Conservation (phyloP, 2,797 vertebrate genomes). For the Schizothorax lantsangensis region DNA sequence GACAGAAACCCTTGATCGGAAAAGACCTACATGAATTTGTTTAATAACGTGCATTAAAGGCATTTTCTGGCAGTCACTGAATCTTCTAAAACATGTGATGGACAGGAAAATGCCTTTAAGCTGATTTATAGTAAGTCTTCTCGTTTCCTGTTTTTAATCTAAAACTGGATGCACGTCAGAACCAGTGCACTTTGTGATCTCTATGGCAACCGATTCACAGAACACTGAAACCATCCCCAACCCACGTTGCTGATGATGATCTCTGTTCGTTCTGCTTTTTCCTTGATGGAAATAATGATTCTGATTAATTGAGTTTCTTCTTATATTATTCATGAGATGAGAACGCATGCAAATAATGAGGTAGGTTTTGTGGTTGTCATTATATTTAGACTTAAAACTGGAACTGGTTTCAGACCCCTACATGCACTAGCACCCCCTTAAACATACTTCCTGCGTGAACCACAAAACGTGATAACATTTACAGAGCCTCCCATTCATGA, state of each 20-base stretch:
- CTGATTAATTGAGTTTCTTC: slow-evolving; percentile 12
- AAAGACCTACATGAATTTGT: not conserved
- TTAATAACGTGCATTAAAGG: slow-evolving; percentile 4
- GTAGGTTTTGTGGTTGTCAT: slow-evolving; percentile 46
- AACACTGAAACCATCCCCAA: slow-evolving; percentile 1
- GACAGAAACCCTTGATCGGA: not conserved
- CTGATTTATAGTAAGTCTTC: slow-evolving; percentile 32
- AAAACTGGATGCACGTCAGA: slow-evolving; percentile 7
- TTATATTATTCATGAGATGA: not conserved
- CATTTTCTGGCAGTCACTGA: not conserved
- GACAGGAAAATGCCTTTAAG: slow-evolving; percentile 35
- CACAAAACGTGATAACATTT: slow-evolving; percentile 35
- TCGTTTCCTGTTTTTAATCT: slow-evolving; percentile 57
- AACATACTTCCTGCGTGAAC: slow-evolving; percentile 46
- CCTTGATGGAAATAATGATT: not conserved
- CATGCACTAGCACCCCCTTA: slow-evolving; percentile 16
- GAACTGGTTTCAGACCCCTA: slow-evolving; percentile 52
- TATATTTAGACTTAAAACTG: slow-evolving; percentile 28
- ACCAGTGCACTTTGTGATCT: slow-evolving; percentile 31
- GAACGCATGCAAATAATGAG: slow-evolving; percentile 21
- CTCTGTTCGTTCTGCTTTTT: not conserved
- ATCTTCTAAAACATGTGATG: not conserved
- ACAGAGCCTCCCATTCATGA: slow-evolving; percentile 5
- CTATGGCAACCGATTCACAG: slow-evolving; percentile 12
- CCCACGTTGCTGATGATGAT: not conserved